A percentile compares a stretch with the other conserved stretches of the same genome.
phyloP scores from a whole-genome alignment of 1,140 invertebrate species.

The Diprion similis region DNA sequence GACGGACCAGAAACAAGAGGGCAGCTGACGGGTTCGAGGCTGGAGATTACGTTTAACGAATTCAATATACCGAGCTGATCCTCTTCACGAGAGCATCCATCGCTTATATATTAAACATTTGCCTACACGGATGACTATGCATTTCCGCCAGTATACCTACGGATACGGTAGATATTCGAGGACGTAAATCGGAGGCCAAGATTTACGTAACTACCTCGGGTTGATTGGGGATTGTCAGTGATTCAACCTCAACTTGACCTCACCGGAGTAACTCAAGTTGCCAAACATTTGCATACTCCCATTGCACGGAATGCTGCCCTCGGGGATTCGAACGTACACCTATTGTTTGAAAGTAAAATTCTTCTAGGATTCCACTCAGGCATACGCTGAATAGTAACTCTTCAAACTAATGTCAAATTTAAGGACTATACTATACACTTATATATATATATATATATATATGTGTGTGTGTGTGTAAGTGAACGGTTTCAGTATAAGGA shows the following conservation, averaged over 20 bases:
- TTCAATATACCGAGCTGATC: conserved; percentile 5
- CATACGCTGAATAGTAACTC: background rate
- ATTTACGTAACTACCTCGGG: background rate
- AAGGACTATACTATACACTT: too few species aligned
- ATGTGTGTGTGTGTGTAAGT: too few species aligned
- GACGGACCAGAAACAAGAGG: conserved; percentile 4
- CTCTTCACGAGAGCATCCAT: background rate
- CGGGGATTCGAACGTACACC: background rate
- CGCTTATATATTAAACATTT: background rate
- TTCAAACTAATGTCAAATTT: background rate
- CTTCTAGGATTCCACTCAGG: background rate
- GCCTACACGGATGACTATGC: background rate
- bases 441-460: too few species aligned
- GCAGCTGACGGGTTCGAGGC: conserved; percentile 2
- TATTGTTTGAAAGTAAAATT: background rate
- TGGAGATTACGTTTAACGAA: conserved; percentile 7
- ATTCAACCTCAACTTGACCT: conserved; percentile 1
- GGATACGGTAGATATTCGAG: background rate
- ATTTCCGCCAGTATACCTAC: background rate
- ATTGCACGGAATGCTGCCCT: background rate
- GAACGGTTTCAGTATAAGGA: too few species aligned
- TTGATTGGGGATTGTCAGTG: background rate
- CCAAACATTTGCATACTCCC: background rate
- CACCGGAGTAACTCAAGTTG: background rate
- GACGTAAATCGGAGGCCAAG: background rate